Conservation (phyloP, 2,797 vertebrate species). For the Sylvia borin region DNA sequence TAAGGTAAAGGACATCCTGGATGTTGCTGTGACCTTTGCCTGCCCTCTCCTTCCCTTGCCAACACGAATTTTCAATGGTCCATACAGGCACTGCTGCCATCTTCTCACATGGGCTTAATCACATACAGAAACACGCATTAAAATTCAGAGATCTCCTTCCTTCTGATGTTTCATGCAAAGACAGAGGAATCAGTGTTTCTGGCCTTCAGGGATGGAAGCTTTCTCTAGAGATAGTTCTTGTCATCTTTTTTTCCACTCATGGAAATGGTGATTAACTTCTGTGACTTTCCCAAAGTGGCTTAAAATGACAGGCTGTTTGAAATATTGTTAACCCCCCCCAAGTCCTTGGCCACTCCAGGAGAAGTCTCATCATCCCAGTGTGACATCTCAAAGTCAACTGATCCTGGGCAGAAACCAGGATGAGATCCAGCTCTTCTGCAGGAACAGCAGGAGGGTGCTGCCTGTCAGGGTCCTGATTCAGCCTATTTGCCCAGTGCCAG, state of each 20-base stretch:
- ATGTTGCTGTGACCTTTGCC: neutral
- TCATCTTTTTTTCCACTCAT: neutral
- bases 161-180: slow-evolving; percentile 3
- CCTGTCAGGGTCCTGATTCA: neutral
- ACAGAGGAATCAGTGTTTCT: neutral
- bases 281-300: neutral
- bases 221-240: neutral
- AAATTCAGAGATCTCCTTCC: neutral
- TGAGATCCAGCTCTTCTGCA: neutral
- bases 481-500: neutral
- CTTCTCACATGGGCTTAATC: neutral
- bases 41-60: neutral
- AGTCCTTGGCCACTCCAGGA: neutral
- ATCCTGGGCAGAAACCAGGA: too few relatives aligned
- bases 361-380: neutral
- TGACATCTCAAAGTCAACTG: neutral
- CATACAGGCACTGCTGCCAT: neutral
- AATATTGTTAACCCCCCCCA: neutral
- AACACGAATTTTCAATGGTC: neutral
- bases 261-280: neutral
- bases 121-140: neutral
- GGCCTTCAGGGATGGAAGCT: neutral
- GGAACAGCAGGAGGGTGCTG: neutral
- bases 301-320: neutral
- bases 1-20: neutral